Evolutionary conservation across 2,113 vertebrate species (phyloP), one percentile per base, ranked within the genome.

Genomic region (Ceratotherium simum): DNA sequence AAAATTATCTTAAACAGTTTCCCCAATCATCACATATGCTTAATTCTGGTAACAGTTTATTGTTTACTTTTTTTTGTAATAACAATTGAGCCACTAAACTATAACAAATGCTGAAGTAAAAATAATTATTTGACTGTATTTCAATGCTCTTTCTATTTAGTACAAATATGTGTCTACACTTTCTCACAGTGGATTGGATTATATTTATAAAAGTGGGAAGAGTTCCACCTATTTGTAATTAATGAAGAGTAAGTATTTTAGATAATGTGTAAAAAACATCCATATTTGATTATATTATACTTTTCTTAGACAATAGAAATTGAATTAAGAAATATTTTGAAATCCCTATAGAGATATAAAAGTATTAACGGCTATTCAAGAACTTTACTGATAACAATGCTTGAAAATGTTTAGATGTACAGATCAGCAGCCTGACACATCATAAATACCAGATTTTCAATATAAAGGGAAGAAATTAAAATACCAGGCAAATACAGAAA

Each of bases 271-370:
- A 97, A 97, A 98, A 98, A 98, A 98, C 98, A 98, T 98, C 98
- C 98, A 98, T 92, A 95, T 97, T 98, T 98, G 98, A 98, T 99
- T 98, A 98, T 94, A 97, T 97, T 96, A 97, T 96, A 98, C 87
- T 97, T 97, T 92, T 98, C 94, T 98, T 98, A 98, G 98, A 98
- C 98, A 98, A 98, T 97, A 97, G 98, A 96, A 99, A 99, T 95
- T 98, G 97, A 98, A 98, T 98, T 99, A 99, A 98, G 98, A 84
- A 98, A 98, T 98, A 99, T 98, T 98, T 98, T 98, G 94, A 98
- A 99, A 98, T 96, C 97, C 96, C 98, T 97, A 97, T 87, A 98
- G 98, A 98, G 97, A 98, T 98, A 97, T 97, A 98, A 98, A 98
- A 98, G 97, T 98, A 98, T 98, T 98, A 98, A 98, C 90, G 98